Conservation (phyloP, 2,888 invertebrate genomes). For the Coecobrya sp. region DNA sequence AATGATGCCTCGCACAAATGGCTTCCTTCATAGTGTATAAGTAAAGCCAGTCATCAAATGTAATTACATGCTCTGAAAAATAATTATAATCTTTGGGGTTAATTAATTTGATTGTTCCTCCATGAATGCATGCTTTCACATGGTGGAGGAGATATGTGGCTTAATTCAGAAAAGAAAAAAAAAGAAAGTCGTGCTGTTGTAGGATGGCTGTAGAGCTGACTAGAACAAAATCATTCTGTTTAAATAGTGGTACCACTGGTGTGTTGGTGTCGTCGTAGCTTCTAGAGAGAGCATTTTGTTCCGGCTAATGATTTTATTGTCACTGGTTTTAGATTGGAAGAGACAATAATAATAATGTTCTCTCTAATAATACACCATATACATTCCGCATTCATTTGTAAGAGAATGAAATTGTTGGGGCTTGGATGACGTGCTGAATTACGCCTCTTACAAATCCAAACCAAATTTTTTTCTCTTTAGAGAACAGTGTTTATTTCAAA, state of each 20-base stretch:
- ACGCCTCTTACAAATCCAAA: too few species aligned
- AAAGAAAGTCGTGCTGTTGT: conserved; percentile 55
- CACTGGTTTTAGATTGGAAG: conserved; percentile 65
- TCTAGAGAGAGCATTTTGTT: conserved; percentile 75
- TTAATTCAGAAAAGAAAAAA: conserved; percentile 65
- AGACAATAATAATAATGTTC: conserved; percentile 57
- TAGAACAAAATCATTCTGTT: conserved; percentile 21
- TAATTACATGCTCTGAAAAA: conserved; percentile 84
- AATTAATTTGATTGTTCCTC: conserved; percentile 84
- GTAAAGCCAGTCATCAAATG: conserved; percentile 77
- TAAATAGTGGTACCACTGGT: neutral
- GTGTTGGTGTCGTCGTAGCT: conserved; percentile 52
- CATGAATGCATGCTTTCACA: conserved; percentile 73
- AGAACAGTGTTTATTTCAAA: too few species aligned
- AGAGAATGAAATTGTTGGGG: conserved; percentile 3
- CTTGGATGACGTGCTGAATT: neutral
- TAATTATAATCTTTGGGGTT: conserved; percentile 84
- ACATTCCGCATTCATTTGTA: neutral
- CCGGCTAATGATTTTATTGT: conserved; percentile 79
- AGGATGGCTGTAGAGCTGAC: neutral
- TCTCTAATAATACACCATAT: conserved; percentile 24
- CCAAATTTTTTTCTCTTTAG: too few species aligned
- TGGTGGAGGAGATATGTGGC: conserved; percentile 66
- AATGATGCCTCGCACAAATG: conserved; percentile 77
- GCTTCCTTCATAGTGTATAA: conserved; percentile 74